phyloP scores from a whole-genome alignment of 2,888 invertebrate species.

The Lamproptera curius region DNA sequence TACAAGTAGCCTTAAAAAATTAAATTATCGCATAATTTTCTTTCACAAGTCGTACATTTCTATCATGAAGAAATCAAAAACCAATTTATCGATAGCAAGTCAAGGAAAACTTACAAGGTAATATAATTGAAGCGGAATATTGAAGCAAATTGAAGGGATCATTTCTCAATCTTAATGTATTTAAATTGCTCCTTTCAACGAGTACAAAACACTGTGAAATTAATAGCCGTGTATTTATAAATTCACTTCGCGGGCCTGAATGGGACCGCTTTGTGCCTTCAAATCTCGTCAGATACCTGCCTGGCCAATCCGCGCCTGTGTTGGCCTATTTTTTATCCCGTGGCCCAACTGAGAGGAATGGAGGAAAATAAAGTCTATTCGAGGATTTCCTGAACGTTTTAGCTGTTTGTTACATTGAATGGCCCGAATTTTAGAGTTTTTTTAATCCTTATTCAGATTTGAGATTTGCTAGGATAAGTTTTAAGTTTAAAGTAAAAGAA shows the following conservation, averaged over 20 bases:
- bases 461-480: too few species aligned
- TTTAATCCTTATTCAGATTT: too few species aligned
- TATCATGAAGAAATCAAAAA: too few species aligned
- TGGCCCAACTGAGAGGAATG: neutral
- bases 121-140: conserved; percentile 21
- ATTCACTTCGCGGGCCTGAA: conserved; percentile 19
- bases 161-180: conserved; percentile 24
- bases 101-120: conserved; percentile 13
- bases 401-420: too few species aligned
- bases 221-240: conserved; percentile 22
- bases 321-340: conserved; percentile 1
- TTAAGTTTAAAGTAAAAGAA: too few species aligned
- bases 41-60: too few species aligned
- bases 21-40: too few species aligned
- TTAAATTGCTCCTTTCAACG: conserved; percentile 23
- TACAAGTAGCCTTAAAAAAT: too few species aligned
- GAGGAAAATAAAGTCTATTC: neutral
- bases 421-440: too few species aligned
- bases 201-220: conserved; percentile 23
- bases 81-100: conserved; percentile 6
- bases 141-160: conserved; percentile 23
- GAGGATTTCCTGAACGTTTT: too few species aligned
- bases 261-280: conserved; percentile 18
- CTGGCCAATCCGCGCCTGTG: conserved; percentile 16
- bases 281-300: conserved; percentile 19